Base-by-base conservation (phyloP, 2,888 invertebrate species). In the Drosophila pseudotakahashii region DNA sequence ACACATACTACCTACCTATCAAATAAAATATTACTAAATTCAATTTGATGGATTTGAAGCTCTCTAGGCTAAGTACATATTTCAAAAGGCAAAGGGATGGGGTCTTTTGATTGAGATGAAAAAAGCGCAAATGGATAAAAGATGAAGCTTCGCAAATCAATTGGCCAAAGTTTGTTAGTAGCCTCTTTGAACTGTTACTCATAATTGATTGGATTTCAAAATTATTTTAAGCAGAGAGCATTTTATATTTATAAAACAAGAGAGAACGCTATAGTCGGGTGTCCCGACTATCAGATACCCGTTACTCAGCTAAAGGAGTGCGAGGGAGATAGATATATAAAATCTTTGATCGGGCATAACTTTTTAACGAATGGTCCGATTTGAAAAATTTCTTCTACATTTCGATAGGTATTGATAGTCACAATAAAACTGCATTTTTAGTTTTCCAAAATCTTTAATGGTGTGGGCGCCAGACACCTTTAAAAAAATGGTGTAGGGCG, bases 21-120 rank as follows among this genome's bases (percentile, higher is more conserved):
- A 53, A 67, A 69, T 69, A 36, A 70, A 55, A 70, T 75, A 60
- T 75, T 63, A 75, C 75, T 74, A 75, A 75, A 75, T 75, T 75
- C 45, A 54, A 62, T 52, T 75, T 75, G 75, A 75, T 70, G 63
- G 59, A 75, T 75, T 75, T 60, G 73, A 30, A 66, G 48, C 45
- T 34, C 14, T 50, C 26, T 23, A 39, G 41, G n/a, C 36, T 39
- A 37, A 44, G 69, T 34, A 11, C 34, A 34, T 11, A 45, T 23
- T 64, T 54, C 11, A 7, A 54, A 2, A 10, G 23, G 26, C 9
- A 11, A 13, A 11, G n/a, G 30, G 4, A 26, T 14, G 16, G 19
- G 14, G 19, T n/a, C 32, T 52, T 16, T 64, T 44, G 67, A 66
- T 66, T 66, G 32, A 44, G 19, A 11, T 36, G 16, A 30, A 16